A percentile compares a stretch with the other conserved stretches of the same genome.
These are phyloP conservation scores for Pachyseris speciosa DNA, from an alignment of 64 coral and sea anemone species.

Conservation along the genomic window DNA sequence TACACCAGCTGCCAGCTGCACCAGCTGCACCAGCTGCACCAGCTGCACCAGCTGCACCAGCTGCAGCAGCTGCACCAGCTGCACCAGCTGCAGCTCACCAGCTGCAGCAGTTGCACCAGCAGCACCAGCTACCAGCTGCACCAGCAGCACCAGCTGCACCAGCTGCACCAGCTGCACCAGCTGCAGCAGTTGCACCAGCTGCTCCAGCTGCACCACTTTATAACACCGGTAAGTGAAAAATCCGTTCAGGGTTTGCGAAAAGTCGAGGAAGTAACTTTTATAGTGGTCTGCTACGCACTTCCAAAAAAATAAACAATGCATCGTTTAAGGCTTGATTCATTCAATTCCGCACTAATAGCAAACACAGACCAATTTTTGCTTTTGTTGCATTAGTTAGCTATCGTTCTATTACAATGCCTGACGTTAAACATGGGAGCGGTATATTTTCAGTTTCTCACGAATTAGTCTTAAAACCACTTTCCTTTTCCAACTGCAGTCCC, in stretches of 20 bases:
- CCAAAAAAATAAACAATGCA: too few species aligned
- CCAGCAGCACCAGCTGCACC: background rate
- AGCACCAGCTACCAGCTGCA: slow-evolving; percentile 1
- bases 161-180: background rate
- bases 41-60: background rate
- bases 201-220: background rate
- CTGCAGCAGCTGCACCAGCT: background rate
- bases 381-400: too few species aligned
- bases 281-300: too few species aligned
- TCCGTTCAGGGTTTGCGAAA: too few species aligned
- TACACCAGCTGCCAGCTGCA: background rate
- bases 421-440: background rate
- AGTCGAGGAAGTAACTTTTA: too few species aligned
- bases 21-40: background rate
- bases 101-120: background rate
- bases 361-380: too few species aligned
- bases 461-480: background rate
- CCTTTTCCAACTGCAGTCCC: background rate
- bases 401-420: too few species aligned
- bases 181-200: background rate
- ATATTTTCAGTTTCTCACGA: background rate
- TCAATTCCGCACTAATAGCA: too few species aligned
- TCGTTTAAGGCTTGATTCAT: too few species aligned
- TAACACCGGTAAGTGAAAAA: background rate
- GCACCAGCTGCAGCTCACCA: background rate